A percentile compares a stretch with the other conserved stretches of the same genome.
Evolutionary conservation across 2,888 invertebrate species (phyloP).

Genomic region (Dascillus cervinus): DNA sequence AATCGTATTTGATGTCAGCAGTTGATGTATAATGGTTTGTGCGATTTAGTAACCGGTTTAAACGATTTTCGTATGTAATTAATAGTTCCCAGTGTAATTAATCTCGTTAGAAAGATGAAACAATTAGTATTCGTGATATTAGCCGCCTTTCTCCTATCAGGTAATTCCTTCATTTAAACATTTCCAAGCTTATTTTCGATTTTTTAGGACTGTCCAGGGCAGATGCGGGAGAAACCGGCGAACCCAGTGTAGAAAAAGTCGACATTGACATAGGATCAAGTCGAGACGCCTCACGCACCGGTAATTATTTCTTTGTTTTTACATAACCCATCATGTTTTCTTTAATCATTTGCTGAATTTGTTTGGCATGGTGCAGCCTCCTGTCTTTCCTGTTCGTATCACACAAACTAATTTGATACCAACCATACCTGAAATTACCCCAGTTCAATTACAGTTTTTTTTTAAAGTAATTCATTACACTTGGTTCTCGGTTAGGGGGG

Average conservation of each 20-base stretch:
- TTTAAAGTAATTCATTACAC: slow-evolving; percentile 21
- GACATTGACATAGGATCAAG: slow-evolving; percentile 78
- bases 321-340: slow-evolving; percentile 36
- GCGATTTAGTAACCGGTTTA: too few relatives aligned
- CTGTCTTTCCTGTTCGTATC: slow-evolving; percentile 27
- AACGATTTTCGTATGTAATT: too few relatives aligned
- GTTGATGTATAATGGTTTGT: too few relatives aligned
- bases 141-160: too few relatives aligned
- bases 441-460: background rate
- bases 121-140: too few relatives aligned
- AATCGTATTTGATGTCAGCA: too few relatives aligned
- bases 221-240: slow-evolving; percentile 39
- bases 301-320: slow-evolving; percentile 43
- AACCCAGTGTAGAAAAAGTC: slow-evolving; percentile 53
- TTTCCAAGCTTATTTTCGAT: too few relatives aligned
- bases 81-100: too few relatives aligned
- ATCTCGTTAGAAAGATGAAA: too few relatives aligned
- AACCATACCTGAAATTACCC: slow-evolving; percentile 35
- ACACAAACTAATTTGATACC: slow-evolving; percentile 33
- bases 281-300: slow-evolving; percentile 83
- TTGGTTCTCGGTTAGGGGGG: slow-evolving; percentile 39
- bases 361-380: slow-evolving; percentile 42
- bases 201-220: slow-evolving; percentile 43
- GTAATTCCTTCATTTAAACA: too few relatives aligned
- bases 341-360: slow-evolving; percentile 36